Base-by-base conservation (phyloP, 2,888 invertebrate species). In the Amphiduros pacificus region DNA sequence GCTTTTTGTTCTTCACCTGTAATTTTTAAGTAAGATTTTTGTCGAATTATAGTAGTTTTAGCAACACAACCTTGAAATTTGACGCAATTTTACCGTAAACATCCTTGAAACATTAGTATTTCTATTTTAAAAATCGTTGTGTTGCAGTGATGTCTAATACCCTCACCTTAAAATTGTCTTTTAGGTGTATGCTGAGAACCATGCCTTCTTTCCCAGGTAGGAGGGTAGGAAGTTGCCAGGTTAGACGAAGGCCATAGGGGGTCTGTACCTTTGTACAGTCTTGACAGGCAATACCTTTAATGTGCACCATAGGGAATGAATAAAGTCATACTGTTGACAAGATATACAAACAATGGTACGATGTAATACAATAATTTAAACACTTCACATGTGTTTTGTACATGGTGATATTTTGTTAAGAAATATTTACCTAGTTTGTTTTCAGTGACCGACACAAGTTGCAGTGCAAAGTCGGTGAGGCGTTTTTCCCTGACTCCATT, bases 1-100 rank as follows among this genome's bases (percentile, higher is more conserved):
- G 64, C 60, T 79, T 78, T 69, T 79, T 78, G 65, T 78, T 79
- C 66, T 77, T 78, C 2, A 78, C 78, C 77, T 77, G 55, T 14
- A 64, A 63, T 41, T n/a, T n/a, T n/a, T n/a, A n/a, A n/a, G n/a
- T n/a, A n/a, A n/a, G n/a, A n/a, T n/a, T n/a, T n/a, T n/a, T n/a
- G n/a, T n/a, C n/a, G n/a, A n/a, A n/a, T n/a, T n/a, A n/a, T n/a
- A n/a, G n/a, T n/a, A n/a, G n/a, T n/a, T n/a, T n/a, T n/a, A n/a
- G n/a, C n/a, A n/a, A n/a, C n/a, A n/a, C n/a, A n/a, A n/a, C n/a
- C n/a, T n/a, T n/a, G n/a, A n/a, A n/a, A n/a, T n/a, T n/a, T n/a
- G n/a, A n/a, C n/a, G n/a, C n/a, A n/a, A n/a, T n/a, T n/a, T n/a
- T n/a, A n/a, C n/a, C n/a, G n/a, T n/a, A n/a, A n/a, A n/a, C n/a